phyloP scores from a whole-genome alignment of 2,888 invertebrate species.

The Rhamnusium bicolor region DNA sequence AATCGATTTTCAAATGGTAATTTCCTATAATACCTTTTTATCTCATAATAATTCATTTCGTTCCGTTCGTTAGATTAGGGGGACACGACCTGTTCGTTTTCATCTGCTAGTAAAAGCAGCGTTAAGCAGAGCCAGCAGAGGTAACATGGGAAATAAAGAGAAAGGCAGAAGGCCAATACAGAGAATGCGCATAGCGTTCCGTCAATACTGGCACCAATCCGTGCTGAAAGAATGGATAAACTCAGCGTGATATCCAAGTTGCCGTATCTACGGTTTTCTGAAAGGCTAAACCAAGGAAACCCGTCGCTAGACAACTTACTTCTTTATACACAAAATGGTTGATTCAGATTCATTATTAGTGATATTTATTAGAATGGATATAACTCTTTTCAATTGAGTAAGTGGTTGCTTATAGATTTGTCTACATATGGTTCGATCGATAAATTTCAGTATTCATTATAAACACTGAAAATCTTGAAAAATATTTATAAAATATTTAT shows the following conservation, averaged over 20 bases:
- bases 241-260: constrained; percentile 48
- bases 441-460: no score
- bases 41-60: constrained; percentile 33
- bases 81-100: constrained; percentile 31
- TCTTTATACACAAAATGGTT: constrained; percentile 38
- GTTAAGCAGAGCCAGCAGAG: neutral
- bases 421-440: no score
- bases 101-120: constrained; percentile 17
- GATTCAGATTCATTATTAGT: neutral
- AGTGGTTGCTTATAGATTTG: neutral
- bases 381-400: neutral
- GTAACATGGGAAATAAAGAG: constrained; percentile 28
- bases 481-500: no score
- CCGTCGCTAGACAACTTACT: constrained; percentile 34
- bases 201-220: constrained; percentile 67
- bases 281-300: constrained; percentile 11
- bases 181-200: constrained; percentile 58
- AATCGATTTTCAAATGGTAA: constrained; percentile 34
- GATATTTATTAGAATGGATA: neutral
- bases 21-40: constrained; percentile 38
- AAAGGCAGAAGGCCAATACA: constrained; percentile 31
- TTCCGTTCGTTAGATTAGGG: constrained; percentile 35
- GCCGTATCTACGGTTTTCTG: constrained; percentile 18
- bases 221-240: constrained; percentile 54
- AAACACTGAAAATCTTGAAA: no score